phyloP scores from a whole-genome alignment of 2,888 invertebrate genomes.

The Iselma pallidipennis region DNA sequence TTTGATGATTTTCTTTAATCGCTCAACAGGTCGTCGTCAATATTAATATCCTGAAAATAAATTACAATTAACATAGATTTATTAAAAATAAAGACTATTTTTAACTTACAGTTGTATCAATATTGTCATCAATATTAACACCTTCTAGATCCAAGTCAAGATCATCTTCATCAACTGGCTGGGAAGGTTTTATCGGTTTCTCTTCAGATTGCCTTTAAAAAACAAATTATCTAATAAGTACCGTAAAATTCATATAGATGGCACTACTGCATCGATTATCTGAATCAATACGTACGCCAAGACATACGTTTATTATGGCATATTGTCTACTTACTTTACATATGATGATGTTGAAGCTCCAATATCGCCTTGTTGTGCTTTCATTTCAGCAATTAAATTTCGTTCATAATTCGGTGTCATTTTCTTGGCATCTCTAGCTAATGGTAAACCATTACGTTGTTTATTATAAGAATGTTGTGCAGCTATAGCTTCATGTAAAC shows the following conservation, averaged over 20 bases:
- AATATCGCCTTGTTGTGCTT: conserved; percentile 50
- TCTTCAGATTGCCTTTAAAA: conserved; percentile 19
- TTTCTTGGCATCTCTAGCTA: conserved; percentile 63
- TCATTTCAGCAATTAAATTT: conserved; percentile 72
- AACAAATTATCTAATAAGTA: too few species aligned
- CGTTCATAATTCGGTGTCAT: conserved; percentile 67
- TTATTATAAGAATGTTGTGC: conserved; percentile 68
- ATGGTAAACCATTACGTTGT: conserved; percentile 56
- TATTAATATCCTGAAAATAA: conserved; percentile 68
- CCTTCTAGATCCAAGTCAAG: conserved; percentile 84
- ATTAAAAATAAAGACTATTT: neutral
- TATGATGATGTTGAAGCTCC: neutral
- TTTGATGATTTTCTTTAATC: conserved; percentile 52
- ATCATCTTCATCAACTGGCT: conserved; percentile 61
- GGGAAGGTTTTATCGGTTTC: conserved; percentile 20
- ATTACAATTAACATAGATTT: conserved; percentile 10
- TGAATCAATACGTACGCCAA: too few species aligned
- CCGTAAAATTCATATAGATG: too few species aligned
- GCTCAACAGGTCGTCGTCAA: conserved; percentile 73
- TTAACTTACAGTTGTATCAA: conserved; percentile 70
- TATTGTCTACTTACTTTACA: neutral
- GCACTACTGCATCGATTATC: too few species aligned
- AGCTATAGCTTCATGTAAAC: conserved; percentile 70
- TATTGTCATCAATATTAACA: conserved; percentile 77
- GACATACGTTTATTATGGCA: too few species aligned